Evolutionary conservation across 2,888 invertebrate species (phyloP).

Genomic region (Tipula unca): DNA sequence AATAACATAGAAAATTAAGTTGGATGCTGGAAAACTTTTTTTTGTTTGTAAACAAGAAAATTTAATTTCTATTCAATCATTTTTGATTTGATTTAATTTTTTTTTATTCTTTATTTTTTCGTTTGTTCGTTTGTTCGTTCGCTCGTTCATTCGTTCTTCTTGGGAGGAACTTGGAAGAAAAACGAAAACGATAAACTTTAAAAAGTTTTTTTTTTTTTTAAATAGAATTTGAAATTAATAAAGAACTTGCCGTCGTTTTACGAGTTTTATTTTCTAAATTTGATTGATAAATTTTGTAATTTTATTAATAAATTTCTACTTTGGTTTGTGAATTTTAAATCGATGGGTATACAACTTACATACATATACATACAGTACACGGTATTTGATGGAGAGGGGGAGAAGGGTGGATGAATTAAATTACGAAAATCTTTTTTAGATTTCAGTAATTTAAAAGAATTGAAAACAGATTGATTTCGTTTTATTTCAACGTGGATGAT

Average conservation of each 20-base stretch:
- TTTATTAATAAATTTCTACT: neutral
- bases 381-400: neutral
- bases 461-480: neutral
- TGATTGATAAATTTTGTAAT: neutral
- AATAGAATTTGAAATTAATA: neutral
- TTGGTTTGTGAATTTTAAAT: neutral
- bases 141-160: neutral
- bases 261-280: neutral
- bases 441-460: neutral
- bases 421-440: neutral
- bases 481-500: neutral
- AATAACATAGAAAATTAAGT: constrained; percentile 8
- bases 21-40: constrained; percentile 14
- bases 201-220: neutral
- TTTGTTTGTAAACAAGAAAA: constrained; percentile 14
- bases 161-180: neutral
- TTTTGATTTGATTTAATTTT: neutral
- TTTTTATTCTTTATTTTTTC: neutral
- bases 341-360: neutral
- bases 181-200: neutral
- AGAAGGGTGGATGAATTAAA: neutral
- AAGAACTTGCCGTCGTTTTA: constrained; percentile 8
- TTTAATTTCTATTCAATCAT: constrained; percentile 14
- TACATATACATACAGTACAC: neutral
- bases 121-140: neutral